Conservation (phyloP, 2,797 vertebrate species). For the Melanotaenia nigrans region DNA sequence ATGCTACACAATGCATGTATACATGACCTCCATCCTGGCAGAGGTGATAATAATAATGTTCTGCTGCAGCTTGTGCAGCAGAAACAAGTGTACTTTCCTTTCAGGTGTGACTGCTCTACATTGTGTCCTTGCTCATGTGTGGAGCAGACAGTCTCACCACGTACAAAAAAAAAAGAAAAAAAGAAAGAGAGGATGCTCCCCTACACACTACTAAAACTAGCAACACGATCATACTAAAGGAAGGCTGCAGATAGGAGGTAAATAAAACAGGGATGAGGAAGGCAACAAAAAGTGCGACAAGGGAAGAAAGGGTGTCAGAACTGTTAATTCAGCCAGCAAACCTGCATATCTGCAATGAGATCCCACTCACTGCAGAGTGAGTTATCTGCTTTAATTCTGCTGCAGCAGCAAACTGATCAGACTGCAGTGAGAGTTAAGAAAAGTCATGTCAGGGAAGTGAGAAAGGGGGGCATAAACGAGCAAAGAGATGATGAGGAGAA, state of each 20-base stretch:
- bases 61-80: neutral
- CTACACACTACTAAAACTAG: conserved; percentile 8
- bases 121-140: conserved; percentile 30
- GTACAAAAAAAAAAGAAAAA: conserved; percentile 14
- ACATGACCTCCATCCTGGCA: too few relatives aligned
- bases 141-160: conserved; percentile 13
- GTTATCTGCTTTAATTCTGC: conserved; percentile 37
- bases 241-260: conserved; percentile 4
- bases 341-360: conserved; percentile 33
- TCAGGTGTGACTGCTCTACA: conserved; percentile 8
- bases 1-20: too few relatives aligned
- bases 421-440: conserved; percentile 54
- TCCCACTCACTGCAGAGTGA: conserved; percentile 39
- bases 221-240: conserved; percentile 3
- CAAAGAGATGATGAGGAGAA: conserved; percentile 27
- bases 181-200: conserved; percentile 33
- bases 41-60: neutral
- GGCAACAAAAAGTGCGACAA: neutral
- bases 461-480: neutral
- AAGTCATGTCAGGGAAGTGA: neutral
- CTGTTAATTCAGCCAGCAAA: conserved; percentile 12
- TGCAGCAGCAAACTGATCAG: conserved; percentile 52
- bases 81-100: conserved; percentile 18
- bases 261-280: neutral
- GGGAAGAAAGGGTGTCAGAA: conserved; percentile 1